These are phyloP conservation scores for Porites cylindrica DNA, from an alignment of 92 coral and sea anemone species.

Conservation along the genomic window DNA sequence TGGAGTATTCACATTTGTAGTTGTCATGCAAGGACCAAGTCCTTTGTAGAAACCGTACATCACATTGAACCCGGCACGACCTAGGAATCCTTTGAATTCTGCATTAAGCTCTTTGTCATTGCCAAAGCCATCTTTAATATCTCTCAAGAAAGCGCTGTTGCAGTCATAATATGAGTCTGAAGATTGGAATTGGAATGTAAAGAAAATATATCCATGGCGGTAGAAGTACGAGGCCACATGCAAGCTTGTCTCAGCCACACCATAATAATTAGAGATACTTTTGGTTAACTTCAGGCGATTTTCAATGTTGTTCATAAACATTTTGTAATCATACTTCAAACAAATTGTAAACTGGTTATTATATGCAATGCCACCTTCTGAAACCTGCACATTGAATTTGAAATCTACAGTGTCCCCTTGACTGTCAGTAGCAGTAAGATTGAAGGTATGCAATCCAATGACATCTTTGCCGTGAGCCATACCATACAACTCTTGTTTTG, in stretches of 20 bases:
- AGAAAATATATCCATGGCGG: constrained; percentile 55
- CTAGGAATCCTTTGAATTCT: constrained; percentile 50
- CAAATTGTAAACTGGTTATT: constrained; percentile 77
- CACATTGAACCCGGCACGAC: constrained; percentile 63
- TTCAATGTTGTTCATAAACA: constrained; percentile 59
- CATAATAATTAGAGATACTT: constrained; percentile 60
- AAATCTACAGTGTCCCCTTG: constrained; percentile 43
- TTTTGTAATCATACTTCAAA: constrained; percentile 47
- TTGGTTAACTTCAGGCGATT: constrained; percentile 61
- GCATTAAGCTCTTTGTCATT: constrained; percentile 55
- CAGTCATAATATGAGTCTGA: constrained; percentile 48
- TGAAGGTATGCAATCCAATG: constrained; percentile 58
- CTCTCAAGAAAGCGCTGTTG: constrained; percentile 36
- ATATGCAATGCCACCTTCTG: constrained; percentile 48
- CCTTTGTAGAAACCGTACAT: constrained; percentile 62
- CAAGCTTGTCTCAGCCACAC: constrained; percentile 39
- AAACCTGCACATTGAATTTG: constrained; percentile 53
- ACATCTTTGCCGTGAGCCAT: constrained; percentile 52
- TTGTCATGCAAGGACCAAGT: constrained; percentile 53
- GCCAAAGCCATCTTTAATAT: constrained; percentile 59
- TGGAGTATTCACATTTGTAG: constrained; percentile 44
- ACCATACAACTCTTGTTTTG: constrained; percentile 79
- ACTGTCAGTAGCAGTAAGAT: constrained; percentile 72
- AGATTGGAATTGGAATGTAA: constrained; percentile 70
- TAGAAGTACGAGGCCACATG: constrained; percentile 56